These are phyloP conservation scores for Catharus minimus DNA, from an alignment of 2,113 vertebrate species.

Conservation along the genomic window DNA sequence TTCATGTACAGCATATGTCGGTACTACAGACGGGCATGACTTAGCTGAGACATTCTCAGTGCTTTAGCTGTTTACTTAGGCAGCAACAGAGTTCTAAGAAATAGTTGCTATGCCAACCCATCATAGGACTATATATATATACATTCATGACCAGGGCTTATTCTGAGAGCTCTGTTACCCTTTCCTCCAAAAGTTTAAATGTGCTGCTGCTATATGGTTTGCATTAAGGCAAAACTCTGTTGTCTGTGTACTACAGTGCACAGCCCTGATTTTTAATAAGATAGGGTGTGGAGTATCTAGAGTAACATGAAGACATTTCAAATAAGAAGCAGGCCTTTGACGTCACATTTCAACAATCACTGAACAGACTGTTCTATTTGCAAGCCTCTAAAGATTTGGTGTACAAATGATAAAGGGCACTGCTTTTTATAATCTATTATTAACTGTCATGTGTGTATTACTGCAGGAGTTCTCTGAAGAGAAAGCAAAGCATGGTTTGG, in stretches of 20 bases:
- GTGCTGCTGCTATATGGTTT: constrained; percentile 20
- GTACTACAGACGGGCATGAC: constrained; percentile 56
- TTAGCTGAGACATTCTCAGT: constrained; percentile 60
- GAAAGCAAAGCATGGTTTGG: constrained; percentile 47
- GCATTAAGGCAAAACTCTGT: constrained; percentile 23
- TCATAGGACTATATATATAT: constrained; percentile 62
- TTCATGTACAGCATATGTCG: constrained; percentile 5
- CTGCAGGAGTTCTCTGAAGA: constrained; percentile 49
- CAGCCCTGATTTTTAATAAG: background rate
- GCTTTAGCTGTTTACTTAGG: constrained; percentile 76
- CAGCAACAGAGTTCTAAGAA: constrained; percentile 71
- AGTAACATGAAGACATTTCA: constrained; percentile 38
- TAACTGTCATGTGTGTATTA: constrained; percentile 59
- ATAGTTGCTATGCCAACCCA: constrained; percentile 80
- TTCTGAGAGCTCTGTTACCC: constrained; percentile 64
- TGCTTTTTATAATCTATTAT: constrained; percentile 72
- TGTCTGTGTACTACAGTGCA: background rate
- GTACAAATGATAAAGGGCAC: constrained; percentile 69
- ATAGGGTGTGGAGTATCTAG: background rate
- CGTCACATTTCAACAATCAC: constrained; percentile 58
- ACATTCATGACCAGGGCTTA: constrained; percentile 69
- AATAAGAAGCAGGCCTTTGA: constrained; percentile 46
- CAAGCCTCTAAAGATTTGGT: constrained; percentile 61
- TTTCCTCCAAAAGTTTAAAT: constrained; percentile 68
- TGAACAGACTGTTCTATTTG: constrained; percentile 62